Base-by-base conservation (phyloP, 2,113 vertebrate genomes). In the Octodon degus region DNA sequence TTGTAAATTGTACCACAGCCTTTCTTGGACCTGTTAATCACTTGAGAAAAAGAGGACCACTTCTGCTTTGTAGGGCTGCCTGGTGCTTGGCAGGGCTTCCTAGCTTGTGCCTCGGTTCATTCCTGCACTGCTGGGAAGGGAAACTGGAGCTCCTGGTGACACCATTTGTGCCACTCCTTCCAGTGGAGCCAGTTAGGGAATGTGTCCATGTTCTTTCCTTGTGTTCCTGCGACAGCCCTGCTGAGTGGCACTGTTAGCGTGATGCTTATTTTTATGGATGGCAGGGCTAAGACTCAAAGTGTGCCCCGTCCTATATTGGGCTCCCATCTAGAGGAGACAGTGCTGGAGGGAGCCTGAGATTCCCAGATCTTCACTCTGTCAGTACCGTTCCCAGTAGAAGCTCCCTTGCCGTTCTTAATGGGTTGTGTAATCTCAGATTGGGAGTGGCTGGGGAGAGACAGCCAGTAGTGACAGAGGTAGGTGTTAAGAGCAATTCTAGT, bases 21-120 rank as follows among this genome's bases (percentile, higher is more conserved):
- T 97, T 97, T 95, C 96, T 95, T 96, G 96, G 95, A 93, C 85
- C 58, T 76, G 92, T 89, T 93, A 94, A 93, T 94, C 94, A 65
- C 86, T 97, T 72, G 90, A 93, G 95, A 82, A 74, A 95, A 96
- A 77, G 19, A 3, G 87, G 89, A 63, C 72, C 34, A 32, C 88
- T 92, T 94, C 50, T 90, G 86, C 83, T 89, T 94, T 92, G 87
- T 87, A 85, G 83, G 94, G 89, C 96, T 95, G 94, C 94, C 87
- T 84, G 60, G 40, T 37, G 63, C 80, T 88, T 94, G 97, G 95
- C 97, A 67, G 4, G 2, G 76, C 25, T 90, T 95, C 91, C 74
- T 40, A 85, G 83, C 62, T 47, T 58, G 74, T 55, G 24, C 55
- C 37, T 91, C 0, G 5, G 83, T 89, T 92, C 37, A 5, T 86